Percentiles rank a stretch among this genome's conserved stretches.
Evolutionary conservation across 2,888 invertebrate species (phyloP).

Genomic region (Salticus scenicus): DNA sequence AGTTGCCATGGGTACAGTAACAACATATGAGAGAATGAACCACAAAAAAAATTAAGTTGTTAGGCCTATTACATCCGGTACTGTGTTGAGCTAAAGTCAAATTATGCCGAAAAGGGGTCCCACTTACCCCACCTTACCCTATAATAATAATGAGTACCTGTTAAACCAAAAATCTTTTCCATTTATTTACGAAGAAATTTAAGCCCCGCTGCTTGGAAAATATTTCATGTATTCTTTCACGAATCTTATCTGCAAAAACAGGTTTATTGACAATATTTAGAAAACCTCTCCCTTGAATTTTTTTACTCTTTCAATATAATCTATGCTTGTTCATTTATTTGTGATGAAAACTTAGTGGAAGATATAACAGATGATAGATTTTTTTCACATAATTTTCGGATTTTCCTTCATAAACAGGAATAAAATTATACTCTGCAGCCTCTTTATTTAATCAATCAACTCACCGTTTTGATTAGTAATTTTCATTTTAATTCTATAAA

Average conservation of each 20-base stretch:
- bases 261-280: background rate
- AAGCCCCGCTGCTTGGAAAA: background rate
- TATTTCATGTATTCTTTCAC: background rate
- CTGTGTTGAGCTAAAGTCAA: too few relatives aligned
- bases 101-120: too few relatives aligned
- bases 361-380: background rate
- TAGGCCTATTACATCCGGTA: too few relatives aligned
- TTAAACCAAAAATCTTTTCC: background rate
- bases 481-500: constrained; percentile 21
- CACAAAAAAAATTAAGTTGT: too few relatives aligned
- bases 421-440: constrained; percentile 1
- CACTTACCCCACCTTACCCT: too few relatives aligned
- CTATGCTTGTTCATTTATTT: background rate
- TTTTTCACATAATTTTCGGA: background rate
- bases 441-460: background rate
- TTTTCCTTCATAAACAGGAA: background rate
- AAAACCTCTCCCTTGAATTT: background rate
- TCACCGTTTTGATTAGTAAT: constrained; percentile 21
- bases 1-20: too few relatives aligned
- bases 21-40: too few relatives aligned
- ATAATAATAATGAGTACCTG: background rate
- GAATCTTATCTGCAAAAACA: background rate
- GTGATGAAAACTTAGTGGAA: too few relatives aligned
- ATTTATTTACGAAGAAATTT: background rate
- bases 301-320: too few relatives aligned